A percentile compares a stretch with the other conserved stretches of the same genome.
phyloP scores from a whole-genome alignment of 2,797 vertebrate species.

The Sebastes variabilis region DNA sequence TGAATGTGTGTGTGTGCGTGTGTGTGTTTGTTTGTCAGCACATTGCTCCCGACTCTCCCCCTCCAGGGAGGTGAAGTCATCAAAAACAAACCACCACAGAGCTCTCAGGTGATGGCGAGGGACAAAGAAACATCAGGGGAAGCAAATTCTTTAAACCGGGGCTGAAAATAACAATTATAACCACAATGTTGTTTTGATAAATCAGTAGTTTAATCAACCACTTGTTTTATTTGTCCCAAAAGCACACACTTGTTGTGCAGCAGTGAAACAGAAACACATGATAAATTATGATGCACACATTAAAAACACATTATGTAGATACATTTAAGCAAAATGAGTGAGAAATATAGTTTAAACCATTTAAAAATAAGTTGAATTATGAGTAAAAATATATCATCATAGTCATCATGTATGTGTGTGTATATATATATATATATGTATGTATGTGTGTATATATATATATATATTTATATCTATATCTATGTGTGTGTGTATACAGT shows the following conservation, averaged over 20 bases:
- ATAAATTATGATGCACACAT: background rate
- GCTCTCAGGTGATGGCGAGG: constrained; percentile 53
- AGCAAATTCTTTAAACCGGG: constrained; percentile 33
- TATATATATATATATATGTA: too few relatives aligned
- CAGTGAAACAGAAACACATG: background rate
- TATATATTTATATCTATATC: too few relatives aligned
- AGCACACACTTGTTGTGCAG: background rate
- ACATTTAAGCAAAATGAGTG: too few relatives aligned
- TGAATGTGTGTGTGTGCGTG: constrained; percentile 29
- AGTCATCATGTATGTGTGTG: too few relatives aligned
- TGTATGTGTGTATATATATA: too few relatives aligned
- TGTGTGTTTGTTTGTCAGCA: constrained; percentile 61
- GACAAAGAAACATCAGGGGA: constrained; percentile 46
- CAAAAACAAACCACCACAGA: constrained; percentile 48
- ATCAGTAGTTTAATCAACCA: background rate
- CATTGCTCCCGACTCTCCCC: constrained; percentile 45
- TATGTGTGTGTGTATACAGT: too few relatives aligned
- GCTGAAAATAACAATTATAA: background rate
- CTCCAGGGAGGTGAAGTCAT: constrained; percentile 54
- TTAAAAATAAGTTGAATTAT: background rate
- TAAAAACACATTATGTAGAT: background rate
- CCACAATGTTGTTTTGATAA: background rate
- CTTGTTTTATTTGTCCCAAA: background rate
- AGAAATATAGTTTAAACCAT: background rate
- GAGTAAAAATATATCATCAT: background rate